Evolutionary conservation across 2,888 invertebrate genomes (phyloP).

Genomic region (Allophyes oxyacanthae): DNA sequence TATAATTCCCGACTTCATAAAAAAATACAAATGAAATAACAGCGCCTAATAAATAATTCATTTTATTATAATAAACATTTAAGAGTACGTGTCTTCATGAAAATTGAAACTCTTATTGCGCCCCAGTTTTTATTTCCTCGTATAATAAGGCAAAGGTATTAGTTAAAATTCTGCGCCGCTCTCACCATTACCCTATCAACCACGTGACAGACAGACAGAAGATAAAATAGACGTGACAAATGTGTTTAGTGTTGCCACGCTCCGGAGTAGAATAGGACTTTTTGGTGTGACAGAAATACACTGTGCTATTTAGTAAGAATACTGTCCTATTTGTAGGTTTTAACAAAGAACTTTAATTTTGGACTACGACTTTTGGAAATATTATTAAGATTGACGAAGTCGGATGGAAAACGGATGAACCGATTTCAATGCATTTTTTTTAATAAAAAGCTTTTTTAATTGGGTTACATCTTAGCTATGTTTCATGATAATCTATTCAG

Average conservation of each 20-base stretch:
- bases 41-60: constrained; percentile 57
- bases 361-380: no score
- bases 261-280: constrained; percentile 16
- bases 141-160: constrained; percentile 52
- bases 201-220: constrained; percentile 76
- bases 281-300: not conserved
- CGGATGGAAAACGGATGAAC: no score
- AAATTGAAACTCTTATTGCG: constrained; percentile 62
- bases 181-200: constrained; percentile 80
- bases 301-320: not conserved
- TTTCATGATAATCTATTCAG: no score
- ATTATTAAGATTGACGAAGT: no score
- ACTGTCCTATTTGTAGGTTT: no score
- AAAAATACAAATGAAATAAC: constrained; percentile 38
- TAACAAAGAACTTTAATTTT: no score
- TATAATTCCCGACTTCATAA: not conserved
- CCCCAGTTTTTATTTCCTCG: constrained; percentile 36
- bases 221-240: constrained; percentile 82
- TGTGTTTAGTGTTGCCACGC: constrained; percentile 62
- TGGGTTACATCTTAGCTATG: no score
- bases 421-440: no score
- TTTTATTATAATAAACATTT: constrained; percentile 55
- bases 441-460: no score
- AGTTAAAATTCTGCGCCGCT: constrained; percentile 76
- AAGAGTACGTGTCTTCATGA: constrained; percentile 50